phyloP scores from a whole-genome alignment of 1,140 invertebrate genomes.

The Portunus trituberculatus region DNA sequence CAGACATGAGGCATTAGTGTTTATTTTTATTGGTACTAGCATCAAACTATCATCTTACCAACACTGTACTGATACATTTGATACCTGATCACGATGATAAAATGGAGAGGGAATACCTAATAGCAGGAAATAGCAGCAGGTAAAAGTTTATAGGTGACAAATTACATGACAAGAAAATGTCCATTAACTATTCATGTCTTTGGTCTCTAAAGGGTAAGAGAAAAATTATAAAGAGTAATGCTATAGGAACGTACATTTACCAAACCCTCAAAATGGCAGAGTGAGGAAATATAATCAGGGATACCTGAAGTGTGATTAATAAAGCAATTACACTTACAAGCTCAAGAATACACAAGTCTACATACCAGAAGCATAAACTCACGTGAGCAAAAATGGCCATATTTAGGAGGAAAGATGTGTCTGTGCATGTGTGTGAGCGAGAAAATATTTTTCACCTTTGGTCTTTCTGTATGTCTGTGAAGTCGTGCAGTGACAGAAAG shows the following conservation, averaged over 20 bases:
- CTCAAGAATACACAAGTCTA: slow-evolving; percentile 59
- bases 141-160: slow-evolving; percentile 62
- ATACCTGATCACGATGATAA: slow-evolving; percentile 75
- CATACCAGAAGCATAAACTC: slow-evolving; percentile 62
- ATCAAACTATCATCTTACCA: slow-evolving; percentile 73
- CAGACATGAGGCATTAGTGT: slow-evolving; percentile 75
- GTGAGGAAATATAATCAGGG: slow-evolving; percentile 70
- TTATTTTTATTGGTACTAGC: slow-evolving; percentile 75
- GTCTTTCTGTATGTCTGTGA: too few species aligned
- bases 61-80: slow-evolving; percentile 76
- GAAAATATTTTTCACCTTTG: background rate
- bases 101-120: slow-evolving; percentile 74
- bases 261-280: slow-evolving; percentile 70
- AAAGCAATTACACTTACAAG: slow-evolving; percentile 66
- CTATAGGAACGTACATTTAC: slow-evolving; percentile 75
- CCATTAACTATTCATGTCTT: slow-evolving; percentile 75
- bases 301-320: slow-evolving; percentile 61
- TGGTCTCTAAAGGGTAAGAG: slow-evolving; percentile 74
- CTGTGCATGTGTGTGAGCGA: too few species aligned
- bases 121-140: slow-evolving; percentile 74
- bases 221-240: slow-evolving; percentile 73
- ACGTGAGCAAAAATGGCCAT: slow-evolving; percentile 56
- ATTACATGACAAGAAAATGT: slow-evolving; percentile 72
- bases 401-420: background rate
- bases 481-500: too few species aligned